Base-by-base conservation (phyloP, 2,888 invertebrate genomes). In the Trissoscelio sp. region DNA sequence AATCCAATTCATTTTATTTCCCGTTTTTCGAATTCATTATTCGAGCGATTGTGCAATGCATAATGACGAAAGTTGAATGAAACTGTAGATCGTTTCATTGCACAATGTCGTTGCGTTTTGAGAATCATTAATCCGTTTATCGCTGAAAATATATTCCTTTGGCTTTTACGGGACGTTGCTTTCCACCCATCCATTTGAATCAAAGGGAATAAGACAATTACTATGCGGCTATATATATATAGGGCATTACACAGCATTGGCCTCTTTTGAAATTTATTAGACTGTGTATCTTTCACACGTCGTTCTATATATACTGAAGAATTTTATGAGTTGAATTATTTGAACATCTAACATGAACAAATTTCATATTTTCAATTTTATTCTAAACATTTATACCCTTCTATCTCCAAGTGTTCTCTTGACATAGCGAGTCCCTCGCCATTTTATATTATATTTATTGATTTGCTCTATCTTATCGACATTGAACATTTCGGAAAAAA, bases 201-300 rank as follows among this genome's bases (percentile, higher is more conserved):
- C 48, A 70, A 70, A 70, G 57, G 28, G 70, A 58, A 70, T 58
- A 42, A 70, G 57, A 70, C 58, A 70, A 70, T 70, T 48, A 69
- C 48, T 42, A 53, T 39, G 46, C 46, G 18, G 57, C 51, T n/a
- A 16, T 53, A 16, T 46, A 44, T 57, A 44, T 69, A 39, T 9
- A n/a, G n/a, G n/a, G 9, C 22, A 48, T 37, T 20, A 64, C 51
- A 44, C 16, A 34, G 22, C 20, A 42, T 42, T 57, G 20, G 20
- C 16, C 55, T 57, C 69, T 57, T 69, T 69, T 69, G 24, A 69
- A 70, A 70, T 58, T 70, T 70, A 70, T 70, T 58, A 70, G 70
- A 58, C 37, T 70, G 46, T 58, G 16, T 69, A 22, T 44, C 44
- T 69, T 69, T 34, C 31, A 57, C 46, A 55, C 18, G 55, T 28